Base-by-base conservation (phyloP, 2,797 vertebrate genomes). In the Diglossa cyanea region DNA sequence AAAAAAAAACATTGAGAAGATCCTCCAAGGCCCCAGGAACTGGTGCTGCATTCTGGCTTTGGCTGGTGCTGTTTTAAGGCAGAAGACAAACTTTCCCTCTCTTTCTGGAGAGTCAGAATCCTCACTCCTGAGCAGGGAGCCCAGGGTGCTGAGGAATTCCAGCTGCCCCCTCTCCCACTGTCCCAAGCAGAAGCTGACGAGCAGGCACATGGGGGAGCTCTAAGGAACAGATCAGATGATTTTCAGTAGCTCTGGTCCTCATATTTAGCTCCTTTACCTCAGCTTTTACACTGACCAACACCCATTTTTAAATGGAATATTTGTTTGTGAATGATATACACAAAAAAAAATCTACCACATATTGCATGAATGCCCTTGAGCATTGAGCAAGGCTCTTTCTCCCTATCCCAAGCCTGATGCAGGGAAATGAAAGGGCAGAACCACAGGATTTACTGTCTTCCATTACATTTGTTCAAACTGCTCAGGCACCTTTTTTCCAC, bases 311-410 rank as follows among this genome's bases (percentile, higher is more conserved):
- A 76, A 60, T 7, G 4, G 17, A 51, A 25, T 2, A 26, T 31
- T 50, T 70, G 3, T 20, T 68, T 50, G 45, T 31, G 37, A 75
- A 47, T 1, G 1, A 39, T 10, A 21, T 0, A 2, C 5, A 37
- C 63, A 78, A n/a, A n/a, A n/a, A n/a, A n/a, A n/a, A n/a, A 65
- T 58, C 8, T 28, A 5, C 21, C 3, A 7, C 6, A 14, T 6
- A 33, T 16, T 35, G 30, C n/a, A 33, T 6, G 3, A 83, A 51
- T 3, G 4, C 8, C 7, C 33, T 44, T 42, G 25, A 30, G 51
- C 51, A 54, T 9, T 54, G 31, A 54, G 39, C 25, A 10, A 42
- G 8, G 8, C 7, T 35, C 9, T 20, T 53, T 16, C 15, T 81
- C 28, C 33, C 40, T 57, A 39, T 37, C 26, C 72, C 44, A 67